These are phyloP conservation scores for Ectemnius lituratus DNA, from an alignment of 2,888 invertebrate species.

Conservation along the genomic window DNA sequence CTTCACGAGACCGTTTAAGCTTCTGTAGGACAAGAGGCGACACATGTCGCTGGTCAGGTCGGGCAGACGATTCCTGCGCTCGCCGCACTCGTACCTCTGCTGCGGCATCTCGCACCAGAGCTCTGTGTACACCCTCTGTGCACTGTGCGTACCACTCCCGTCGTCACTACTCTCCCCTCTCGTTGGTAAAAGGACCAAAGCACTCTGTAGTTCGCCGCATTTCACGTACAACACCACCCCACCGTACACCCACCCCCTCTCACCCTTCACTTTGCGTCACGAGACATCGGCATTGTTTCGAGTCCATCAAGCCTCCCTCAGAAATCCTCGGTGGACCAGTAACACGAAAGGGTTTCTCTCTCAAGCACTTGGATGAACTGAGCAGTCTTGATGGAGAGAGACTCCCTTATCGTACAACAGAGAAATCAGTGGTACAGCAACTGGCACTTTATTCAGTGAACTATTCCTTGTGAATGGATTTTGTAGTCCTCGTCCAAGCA, in stretches of 20 bases:
- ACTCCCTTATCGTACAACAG: no score
- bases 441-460: neutral
- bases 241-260: neutral
- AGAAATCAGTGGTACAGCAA: no score
- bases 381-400: no score
- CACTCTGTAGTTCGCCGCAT: neutral
- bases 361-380: no score
- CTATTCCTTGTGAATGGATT: neutral
- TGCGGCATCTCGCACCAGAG: slow-evolving; percentile 61
- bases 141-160: neutral
- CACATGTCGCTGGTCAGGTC: slow-evolving; percentile 67
- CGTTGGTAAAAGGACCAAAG: neutral
- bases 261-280: neutral
- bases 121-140: no score
- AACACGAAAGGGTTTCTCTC: no score
- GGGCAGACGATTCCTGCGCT: slow-evolving; percentile 63
- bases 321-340: no score
- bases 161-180: neutral
- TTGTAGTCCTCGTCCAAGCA: neutral
- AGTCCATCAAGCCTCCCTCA: no score
- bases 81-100: slow-evolving; percentile 64
- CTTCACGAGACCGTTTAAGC: slow-evolving; percentile 57
- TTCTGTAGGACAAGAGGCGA: slow-evolving; percentile 68
- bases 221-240: no score
- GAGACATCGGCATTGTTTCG: no score